Evolutionary conservation across 1,140 invertebrate genomes (phyloP).

Genomic region (Carposina sasakii): DNA sequence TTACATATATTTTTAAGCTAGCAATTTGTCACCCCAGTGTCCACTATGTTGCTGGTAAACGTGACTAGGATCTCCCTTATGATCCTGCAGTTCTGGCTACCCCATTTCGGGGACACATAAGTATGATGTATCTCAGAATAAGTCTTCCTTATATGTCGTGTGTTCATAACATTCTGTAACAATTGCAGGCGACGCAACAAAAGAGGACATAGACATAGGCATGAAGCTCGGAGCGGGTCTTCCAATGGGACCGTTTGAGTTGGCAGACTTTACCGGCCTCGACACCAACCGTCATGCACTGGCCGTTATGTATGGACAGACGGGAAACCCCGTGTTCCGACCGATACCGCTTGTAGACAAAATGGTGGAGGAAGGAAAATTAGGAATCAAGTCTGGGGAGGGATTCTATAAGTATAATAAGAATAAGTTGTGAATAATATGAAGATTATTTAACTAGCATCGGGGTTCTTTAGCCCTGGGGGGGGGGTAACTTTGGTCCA

Average conservation of each 20-base stretch:
- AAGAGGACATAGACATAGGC: conserved; percentile 85
- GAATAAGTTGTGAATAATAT: conserved; percentile 31
- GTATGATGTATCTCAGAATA: no score
- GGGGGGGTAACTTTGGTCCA: no score
- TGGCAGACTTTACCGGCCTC: conserved; percentile 86
- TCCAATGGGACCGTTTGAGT: conserved; percentile 90
- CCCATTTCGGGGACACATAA: no score
- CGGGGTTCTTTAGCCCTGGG: no score
- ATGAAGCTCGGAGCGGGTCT: conserved; percentile 91
- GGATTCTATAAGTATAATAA: conserved; percentile 89
- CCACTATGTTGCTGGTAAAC: no score
- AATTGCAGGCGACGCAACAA: conserved; percentile 76
- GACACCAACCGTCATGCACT: conserved; percentile 79
- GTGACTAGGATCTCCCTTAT: no score
- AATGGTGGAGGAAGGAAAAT: conserved; percentile 84
- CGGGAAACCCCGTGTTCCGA: conserved; percentile 81
- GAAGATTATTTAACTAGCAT: no score
- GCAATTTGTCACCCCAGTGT: no score
- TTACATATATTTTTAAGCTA: no score
- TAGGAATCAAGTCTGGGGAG: conserved; percentile 87
- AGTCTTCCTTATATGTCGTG: no score
- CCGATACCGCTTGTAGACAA: conserved; percentile 79
- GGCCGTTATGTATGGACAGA: conserved; percentile 82
- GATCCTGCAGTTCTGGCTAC: no score
- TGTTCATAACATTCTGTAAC: no score